Evolutionary conservation across 2,888 invertebrate genomes (phyloP).

Genomic region (Caenorhabditis afra): DNA sequence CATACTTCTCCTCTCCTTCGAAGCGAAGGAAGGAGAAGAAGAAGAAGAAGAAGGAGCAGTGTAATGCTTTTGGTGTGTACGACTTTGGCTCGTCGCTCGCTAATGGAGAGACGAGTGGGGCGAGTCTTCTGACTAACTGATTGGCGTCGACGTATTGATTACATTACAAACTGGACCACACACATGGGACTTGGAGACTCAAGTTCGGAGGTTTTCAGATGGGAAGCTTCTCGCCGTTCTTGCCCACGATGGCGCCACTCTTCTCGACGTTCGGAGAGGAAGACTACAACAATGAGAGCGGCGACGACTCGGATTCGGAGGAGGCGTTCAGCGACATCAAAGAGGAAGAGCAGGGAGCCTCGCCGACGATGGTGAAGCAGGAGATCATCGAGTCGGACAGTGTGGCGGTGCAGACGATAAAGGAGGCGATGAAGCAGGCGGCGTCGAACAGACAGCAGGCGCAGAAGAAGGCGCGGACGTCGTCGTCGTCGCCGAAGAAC

Average conservation of each 20-base stretch:
- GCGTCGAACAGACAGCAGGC: slow-evolving; percentile 69
- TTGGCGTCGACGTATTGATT: slow-evolving; percentile 18
- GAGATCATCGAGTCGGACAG: slow-evolving; percentile 36
- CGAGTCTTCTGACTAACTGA: slow-evolving; percentile 23
- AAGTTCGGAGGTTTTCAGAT: slow-evolving; percentile 33
- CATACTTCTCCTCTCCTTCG: background rate
- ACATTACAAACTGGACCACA: slow-evolving; percentile 19
- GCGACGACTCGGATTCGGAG: slow-evolving; percentile 69
- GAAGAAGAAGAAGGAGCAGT: slow-evolving; percentile 14
- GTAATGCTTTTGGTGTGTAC: slow-evolving; percentile 59
- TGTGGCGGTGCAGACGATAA: slow-evolving; percentile 68
- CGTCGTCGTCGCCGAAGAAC: slow-evolving; percentile 16
- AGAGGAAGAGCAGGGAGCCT: slow-evolving; percentile 42
- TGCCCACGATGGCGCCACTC: slow-evolving; percentile 71
- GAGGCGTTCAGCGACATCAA: slow-evolving; percentile 63
- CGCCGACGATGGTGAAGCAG: slow-evolving; percentile 49
- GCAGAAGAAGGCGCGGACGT: slow-evolving; percentile 55
- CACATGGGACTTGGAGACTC: slow-evolving; percentile 9
- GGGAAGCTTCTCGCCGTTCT: slow-evolving; percentile 59
- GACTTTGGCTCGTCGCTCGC: slow-evolving; percentile 46
- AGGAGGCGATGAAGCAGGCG: slow-evolving; percentile 75
- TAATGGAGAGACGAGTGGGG: slow-evolving; percentile 29
- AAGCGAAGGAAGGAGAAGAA: background rate
- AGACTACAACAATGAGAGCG: slow-evolving; percentile 68
- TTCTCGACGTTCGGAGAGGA: slow-evolving; percentile 70